These are phyloP conservation scores for Kryptopterus vitreolus DNA, from an alignment of 2,797 vertebrate species.

Conservation along the genomic window DNA sequence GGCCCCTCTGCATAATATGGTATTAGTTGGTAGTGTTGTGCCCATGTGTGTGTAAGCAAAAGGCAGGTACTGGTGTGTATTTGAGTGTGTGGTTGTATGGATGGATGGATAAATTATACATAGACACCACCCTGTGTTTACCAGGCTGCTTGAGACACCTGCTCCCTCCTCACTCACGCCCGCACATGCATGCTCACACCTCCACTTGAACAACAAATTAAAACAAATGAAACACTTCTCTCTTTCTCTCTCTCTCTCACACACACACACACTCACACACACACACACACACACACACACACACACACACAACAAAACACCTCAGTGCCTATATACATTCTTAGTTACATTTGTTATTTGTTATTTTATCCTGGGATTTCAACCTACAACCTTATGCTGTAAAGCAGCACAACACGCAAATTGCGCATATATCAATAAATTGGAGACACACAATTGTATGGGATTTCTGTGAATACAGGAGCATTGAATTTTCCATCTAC, in stretches of 20 bases:
- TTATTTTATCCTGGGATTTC: background rate
- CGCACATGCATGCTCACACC: slow-evolving; percentile 23
- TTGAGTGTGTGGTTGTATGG: slow-evolving; percentile 3
- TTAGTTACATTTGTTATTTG: background rate
- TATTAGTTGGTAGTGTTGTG: background rate
- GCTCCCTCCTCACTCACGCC: slow-evolving; percentile 12
- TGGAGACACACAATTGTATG: too few relatives aligned
- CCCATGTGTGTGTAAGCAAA: background rate
- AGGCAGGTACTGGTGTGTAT: slow-evolving; percentile 8
- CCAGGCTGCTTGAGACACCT: slow-evolving; percentile 47
- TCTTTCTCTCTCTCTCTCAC: too few relatives aligned
- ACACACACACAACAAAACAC: background rate
- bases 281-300: too few relatives aligned
- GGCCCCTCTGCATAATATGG: background rate
- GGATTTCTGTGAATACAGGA: too few relatives aligned
- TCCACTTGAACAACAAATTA: slow-evolving; percentile 10
- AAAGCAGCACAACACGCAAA: background rate
- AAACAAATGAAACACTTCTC: slow-evolving; percentile 11
- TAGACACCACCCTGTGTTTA: slow-evolving; percentile 44
- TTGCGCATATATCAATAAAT: background rate
- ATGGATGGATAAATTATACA: slow-evolving; percentile 47
- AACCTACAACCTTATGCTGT: background rate
- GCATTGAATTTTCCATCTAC: too few relatives aligned
- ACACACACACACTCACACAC: too few relatives aligned
- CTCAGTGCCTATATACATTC: background rate